These are phyloP conservation scores for Pseudomyrmex gracilis DNA, from an alignment of 1,140 invertebrate species.

Conservation along the genomic window DNA sequence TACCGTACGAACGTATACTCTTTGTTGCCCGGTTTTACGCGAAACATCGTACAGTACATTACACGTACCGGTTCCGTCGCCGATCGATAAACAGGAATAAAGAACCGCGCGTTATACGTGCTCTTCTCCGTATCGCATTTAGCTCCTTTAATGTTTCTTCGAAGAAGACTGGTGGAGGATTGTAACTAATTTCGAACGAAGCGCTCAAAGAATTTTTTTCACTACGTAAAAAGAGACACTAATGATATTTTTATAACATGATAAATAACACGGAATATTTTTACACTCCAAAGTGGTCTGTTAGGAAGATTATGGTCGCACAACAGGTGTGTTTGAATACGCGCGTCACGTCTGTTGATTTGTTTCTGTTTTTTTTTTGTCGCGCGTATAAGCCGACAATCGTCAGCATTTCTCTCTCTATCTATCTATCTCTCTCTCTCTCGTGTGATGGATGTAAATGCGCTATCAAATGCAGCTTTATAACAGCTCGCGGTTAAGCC, in stretches of 20 bases:
- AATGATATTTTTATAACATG: neutral
- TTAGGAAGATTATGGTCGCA: neutral
- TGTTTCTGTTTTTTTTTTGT: neutral
- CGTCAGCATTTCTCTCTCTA: neutral
- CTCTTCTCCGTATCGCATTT: neutral
- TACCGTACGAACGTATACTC: slow-evolving; percentile 6
- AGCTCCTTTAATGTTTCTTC: too few relatives aligned
- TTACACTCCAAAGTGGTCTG: too few relatives aligned
- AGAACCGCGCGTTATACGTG: slow-evolving; percentile 51
- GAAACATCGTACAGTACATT: slow-evolving; percentile 37
- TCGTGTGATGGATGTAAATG: neutral
- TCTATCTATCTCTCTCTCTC: neutral
- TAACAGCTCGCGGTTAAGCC: neutral
- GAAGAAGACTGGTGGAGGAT: neutral
- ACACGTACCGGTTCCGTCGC: slow-evolving; percentile 61
- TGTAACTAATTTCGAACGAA: neutral
- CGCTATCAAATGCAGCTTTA: slow-evolving; percentile 10
- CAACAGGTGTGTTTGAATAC: neutral
- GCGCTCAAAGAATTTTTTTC: neutral
- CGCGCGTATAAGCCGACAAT: neutral
- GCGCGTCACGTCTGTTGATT: too few relatives aligned
- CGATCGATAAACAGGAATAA: slow-evolving; percentile 68
- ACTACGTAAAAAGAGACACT: too few relatives aligned
- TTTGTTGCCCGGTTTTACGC: slow-evolving; percentile 52
- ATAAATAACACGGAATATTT: neutral